phyloP scores from a whole-genome alignment of 2,797 vertebrate genomes.

The Falco novaeseelandiae region DNA sequence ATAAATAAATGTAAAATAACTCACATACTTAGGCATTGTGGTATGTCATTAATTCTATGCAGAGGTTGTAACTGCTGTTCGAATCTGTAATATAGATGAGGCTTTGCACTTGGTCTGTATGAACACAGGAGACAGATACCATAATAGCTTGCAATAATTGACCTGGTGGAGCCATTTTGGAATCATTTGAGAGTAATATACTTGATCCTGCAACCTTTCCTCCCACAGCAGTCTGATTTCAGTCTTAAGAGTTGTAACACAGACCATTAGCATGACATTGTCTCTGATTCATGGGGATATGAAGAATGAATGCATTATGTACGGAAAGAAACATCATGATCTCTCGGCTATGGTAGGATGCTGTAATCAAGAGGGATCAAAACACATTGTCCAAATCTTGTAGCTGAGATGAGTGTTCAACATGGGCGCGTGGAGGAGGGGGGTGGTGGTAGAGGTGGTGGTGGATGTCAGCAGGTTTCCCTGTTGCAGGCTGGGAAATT shows the following conservation, averaged over 20 bases:
- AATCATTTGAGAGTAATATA: slow-evolving; percentile 25
- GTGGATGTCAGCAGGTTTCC: neutral
- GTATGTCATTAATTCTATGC: neutral
- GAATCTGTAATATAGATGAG: neutral
- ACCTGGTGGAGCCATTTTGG: neutral
- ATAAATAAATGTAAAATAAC: neutral
- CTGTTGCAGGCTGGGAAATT: neutral
- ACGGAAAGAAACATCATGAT: neutral
- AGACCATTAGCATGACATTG: neutral
- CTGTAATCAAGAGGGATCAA: neutral
- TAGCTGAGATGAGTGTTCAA: neutral
- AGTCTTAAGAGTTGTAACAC: neutral
- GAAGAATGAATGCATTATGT: neutral
- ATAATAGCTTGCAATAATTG: slow-evolving; percentile 17
- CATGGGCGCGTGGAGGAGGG: accelerated
- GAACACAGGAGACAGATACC: neutral
- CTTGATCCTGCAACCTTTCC: slow-evolving; percentile 44
- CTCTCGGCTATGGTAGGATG: neutral
- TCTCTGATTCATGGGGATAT: neutral
- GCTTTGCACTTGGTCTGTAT: neutral
- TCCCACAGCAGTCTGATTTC: slow-evolving; percentile 20
- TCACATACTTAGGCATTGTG: neutral
- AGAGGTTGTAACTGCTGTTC: neutral
- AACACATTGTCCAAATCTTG: neutral
- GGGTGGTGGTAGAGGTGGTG: too few relatives aligned